Base-by-base conservation (phyloP, 2,888 invertebrate genomes). In the Ormyrus rosae region DNA sequence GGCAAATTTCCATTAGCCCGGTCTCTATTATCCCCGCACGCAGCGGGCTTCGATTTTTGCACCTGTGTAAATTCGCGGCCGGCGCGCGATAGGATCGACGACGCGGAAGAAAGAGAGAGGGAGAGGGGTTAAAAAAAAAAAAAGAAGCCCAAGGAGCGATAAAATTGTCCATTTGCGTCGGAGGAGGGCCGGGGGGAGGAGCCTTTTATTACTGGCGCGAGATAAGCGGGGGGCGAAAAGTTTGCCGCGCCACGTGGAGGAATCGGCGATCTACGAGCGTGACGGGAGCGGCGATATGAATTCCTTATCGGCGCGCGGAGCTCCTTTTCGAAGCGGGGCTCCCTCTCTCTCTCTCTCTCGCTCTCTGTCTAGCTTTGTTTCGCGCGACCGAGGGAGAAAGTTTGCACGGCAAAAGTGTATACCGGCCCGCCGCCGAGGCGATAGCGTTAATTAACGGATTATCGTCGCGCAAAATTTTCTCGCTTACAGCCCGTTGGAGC, bases 221-320 rank as follows among this genome's bases (percentile, higher is more conserved):
- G 81, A 73, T 77, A 77, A 77, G 78, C 77, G 58, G 64, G 58
- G 64, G 61, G 78, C 78, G 68, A 69, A 81, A 78, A 78, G 77
- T 78, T 81, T 72, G 71, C 77, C 72, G 68, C 58, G 70, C 65
- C 81, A 77, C 81, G 79, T 81, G 81, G 76, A 81, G 83, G 78
- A 69, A 68, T 80, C 78, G 77, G n/a, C 63, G 78, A 78, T 73
- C 73, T 78, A 73, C 75, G 63, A 79, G 78, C 79, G 82, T 80
- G 80, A 76, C 80, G 80, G 76, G 55, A 70, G 72, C 71, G 71
- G 61, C 80, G 80, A 80, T 80, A 80, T 76, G 80, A 80, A 80
- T 80, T 80, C 72, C 80, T 80, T 80, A 80, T 80, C 80, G 60
- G 64, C 10, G 64, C 10, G 13, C 65, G 46, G 46, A 9, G 34